Base-by-base conservation (phyloP, 1,140 invertebrate species). In the Globodera rostochiensis region DNA sequence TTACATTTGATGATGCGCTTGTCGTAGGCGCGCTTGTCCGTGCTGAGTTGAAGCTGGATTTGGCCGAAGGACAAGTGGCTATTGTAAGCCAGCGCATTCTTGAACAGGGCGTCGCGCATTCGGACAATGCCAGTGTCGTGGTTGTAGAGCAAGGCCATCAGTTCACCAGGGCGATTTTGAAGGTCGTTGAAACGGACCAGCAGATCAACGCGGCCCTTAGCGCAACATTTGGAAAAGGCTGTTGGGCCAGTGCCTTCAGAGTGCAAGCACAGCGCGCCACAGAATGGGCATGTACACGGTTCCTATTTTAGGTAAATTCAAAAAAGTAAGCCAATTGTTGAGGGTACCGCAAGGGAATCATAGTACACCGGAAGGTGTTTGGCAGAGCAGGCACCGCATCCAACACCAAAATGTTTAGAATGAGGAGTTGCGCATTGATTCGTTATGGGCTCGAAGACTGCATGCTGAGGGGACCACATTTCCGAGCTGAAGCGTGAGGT, bases 401-500 rank as follows among this genome's bases (percentile, higher is more conserved):
- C 71, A 15, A n/a, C 13, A 0, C 71, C 71, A 0, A 73, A 73
- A 21, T 73, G 71, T 0, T 11, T 15, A 1, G 57, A 60, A 13
- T 19, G 57, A 0, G 15, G 11, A 0, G 57, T 13, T 60, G 9
- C 4, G 6, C 57, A 60, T 15, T 19, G 15, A 15, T 7, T 4
- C 3, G 57, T 60, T 5, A 60, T 19, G 4, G 57, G 57, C 1
- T 9, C 57, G 3, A 60, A 15, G 0, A 1, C 4, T 15, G 4
- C 15, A 1, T 13, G 8, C 3, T 9, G 11, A 1, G 3, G 0
- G 0, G 57, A 4, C 0, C 0, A 5, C 4, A 1, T 1, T 19
- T 19, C 4, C 0, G 11, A 5, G 57, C 57, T 60, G 11, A 15
- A 9, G 0, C 1, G 0, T 0, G 57, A 60, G 11, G 57, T 5